A percentile compares a stretch with the other conserved stretches of the same genome.
Conservation (phyloP, 1,140 invertebrate genomes). For the Caenorhabditis latens region DNA sequence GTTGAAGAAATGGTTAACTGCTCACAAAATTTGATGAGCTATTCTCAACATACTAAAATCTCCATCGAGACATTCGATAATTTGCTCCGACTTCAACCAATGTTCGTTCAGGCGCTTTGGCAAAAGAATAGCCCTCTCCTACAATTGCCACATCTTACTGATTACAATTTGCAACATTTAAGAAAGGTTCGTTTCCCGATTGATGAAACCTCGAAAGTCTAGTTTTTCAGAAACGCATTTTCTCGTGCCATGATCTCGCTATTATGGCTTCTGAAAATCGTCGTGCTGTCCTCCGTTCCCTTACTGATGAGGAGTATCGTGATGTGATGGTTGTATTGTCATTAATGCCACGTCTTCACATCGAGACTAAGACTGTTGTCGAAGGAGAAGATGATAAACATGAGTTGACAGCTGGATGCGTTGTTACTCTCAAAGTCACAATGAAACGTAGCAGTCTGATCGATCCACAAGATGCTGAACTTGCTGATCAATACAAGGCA, state of each 20-base stretch:
- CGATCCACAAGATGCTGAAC: conserved; percentile 63
- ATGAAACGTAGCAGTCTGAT: conserved; percentile 82
- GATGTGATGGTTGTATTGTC: conserved; percentile 90
- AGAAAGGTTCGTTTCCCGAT: conserved; percentile 82
- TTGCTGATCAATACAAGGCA: conserved; percentile 28
- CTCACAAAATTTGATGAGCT: conserved; percentile 90
- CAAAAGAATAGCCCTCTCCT: conserved; percentile 91
- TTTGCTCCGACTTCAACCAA: conserved; percentile 94
- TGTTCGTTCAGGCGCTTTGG: conserved; percentile 96
- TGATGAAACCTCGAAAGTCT: not conserved
- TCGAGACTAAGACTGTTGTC: conserved; percentile 81
- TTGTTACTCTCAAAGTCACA: conserved; percentile 94
- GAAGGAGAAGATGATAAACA: conserved; percentile 96
- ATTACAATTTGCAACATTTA: conserved; percentile 90
- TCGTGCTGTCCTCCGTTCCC: conserved; percentile 85
- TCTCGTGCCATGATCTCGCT: conserved; percentile 86
- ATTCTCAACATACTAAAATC: conserved; percentile 89
- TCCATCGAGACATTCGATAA: conserved; percentile 96
- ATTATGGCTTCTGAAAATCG: conserved; percentile 90
- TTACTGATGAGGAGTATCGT: conserved; percentile 91
- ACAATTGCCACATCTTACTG: conserved; percentile 94
- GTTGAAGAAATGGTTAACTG: conserved; percentile 97
- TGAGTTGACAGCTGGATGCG: conserved; percentile 94
- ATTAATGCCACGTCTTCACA: conserved; percentile 58
- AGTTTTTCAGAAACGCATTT: conserved; percentile 79